Base-by-base conservation (phyloP, 2,888 invertebrate genomes). In the Sarcophaga subvicina region DNA sequence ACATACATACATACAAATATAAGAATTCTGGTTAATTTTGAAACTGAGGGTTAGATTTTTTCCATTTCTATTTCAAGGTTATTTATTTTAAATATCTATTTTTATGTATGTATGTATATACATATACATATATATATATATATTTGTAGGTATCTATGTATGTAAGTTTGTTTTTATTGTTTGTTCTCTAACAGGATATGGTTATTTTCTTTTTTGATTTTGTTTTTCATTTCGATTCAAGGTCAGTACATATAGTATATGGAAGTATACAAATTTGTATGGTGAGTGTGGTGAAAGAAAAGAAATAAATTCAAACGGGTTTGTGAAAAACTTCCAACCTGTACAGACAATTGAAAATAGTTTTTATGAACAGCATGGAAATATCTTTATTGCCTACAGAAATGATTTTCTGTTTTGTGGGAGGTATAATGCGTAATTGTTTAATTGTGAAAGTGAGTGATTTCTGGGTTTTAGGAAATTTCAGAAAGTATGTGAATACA, bases 141-240 rank as follows among this genome's bases (percentile, higher is more conserved):
- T 25, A 64, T 75, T 47, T 6, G 17, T 76, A 49, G 3, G 22
- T 62, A 10, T 62, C 8, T 47, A 4, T 11, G n/a, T 25, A n/a
- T 22, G 25, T 27, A n/a, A 3, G 17, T 37, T 4, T 37, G 4
- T 66, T 10, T 47, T 11, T 54, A 27, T 17, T 22, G 3, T 45
- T 49, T 80, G 84, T 76, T 80, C 76, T 71, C 67, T 49, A 49
- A 73, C 84, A 85, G 84, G 84, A 85, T 80, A 80, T 72, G 71
- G 76, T 67, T 54, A 17, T 17, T 67, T 72, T 78, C 4, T 60
- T 54, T 59, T 54, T 54, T 54, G 12, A 54, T 54, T 75, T 84
- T 84, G 70, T 64, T 66, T 80, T 84, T 60, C 14, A 6, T 22
- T 37, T 76, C 47, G 8, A 59, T 12, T 62, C 63, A 20, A 67